These are phyloP conservation scores for Carassius carassius DNA, from an alignment of 2,113 vertebrate genomes.

Conservation along the genomic window DNA sequence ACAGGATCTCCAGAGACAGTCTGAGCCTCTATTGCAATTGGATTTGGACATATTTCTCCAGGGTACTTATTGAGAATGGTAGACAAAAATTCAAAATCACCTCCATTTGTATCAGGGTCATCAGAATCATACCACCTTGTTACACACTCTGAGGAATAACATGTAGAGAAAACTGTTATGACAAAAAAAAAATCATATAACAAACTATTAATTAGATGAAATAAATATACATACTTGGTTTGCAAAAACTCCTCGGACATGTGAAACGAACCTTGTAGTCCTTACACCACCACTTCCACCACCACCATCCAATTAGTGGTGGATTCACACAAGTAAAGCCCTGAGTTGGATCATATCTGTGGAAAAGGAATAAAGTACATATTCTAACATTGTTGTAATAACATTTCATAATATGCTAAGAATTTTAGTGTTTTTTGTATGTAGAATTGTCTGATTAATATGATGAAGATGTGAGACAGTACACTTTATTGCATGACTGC, in stretches of 20 bases:
- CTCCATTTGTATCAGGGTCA: conserved; percentile 50
- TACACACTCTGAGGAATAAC: conserved; percentile 56
- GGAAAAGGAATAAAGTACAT: not conserved
- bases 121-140: conserved; percentile 68
- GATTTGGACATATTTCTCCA: conserved; percentile 52
- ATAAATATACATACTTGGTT: not conserved
- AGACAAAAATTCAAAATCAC: conserved; percentile 65
- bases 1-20: conserved; percentile 55
- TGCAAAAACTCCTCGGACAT: not conserved
- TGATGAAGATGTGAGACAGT: too few relatives aligned
- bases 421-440: too few relatives aligned
- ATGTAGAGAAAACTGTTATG: not conserved
- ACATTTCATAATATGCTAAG: too few relatives aligned
- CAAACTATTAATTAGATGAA: not conserved
- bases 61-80: conserved; percentile 56
- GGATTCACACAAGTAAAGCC: conserved; percentile 61
- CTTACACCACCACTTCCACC: conserved; percentile 7
- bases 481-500: too few relatives aligned
- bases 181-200: not conserved
- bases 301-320: conserved; percentile 31
- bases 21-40: conserved; percentile 61
- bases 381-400: not conserved
- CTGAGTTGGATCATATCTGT: not conserved
- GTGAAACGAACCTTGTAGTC: conserved; percentile 38
- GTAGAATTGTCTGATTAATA: too few relatives aligned